Evolutionary conservation across 2,888 invertebrate genomes (phyloP), one percentile per base, ranked within the genome.

Genomic region (Campoplex capitator): DNA sequence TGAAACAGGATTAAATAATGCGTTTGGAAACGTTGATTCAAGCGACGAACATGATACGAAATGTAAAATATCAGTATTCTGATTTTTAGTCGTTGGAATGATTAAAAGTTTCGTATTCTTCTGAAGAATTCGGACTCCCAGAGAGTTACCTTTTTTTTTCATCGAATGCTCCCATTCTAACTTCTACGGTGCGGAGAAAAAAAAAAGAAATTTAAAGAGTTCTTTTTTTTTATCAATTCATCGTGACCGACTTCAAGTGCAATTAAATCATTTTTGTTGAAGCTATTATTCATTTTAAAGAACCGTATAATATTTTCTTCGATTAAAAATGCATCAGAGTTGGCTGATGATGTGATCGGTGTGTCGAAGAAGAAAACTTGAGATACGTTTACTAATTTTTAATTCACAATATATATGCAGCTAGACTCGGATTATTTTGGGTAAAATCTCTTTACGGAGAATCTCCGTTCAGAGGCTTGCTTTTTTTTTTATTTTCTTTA

Each of bases 361-460:
- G 18, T 38, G 45, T 32, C 45, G 23, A 75, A 45, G 32, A 9
- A 45, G 45, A 62, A 75, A 42, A 16, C 18, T 58, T 18, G 28
- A 45, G 38, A n/a, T 48, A 28, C 16, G 16, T 58, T 23, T 8
- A 18, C 28, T 45, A n/a, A 56, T 73, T 73, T 73, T 38, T 73
- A 35, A 56, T 73, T 73, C n/a, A 2, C 42, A 75, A 75, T 58
- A 28, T 75, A 42, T 62, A 62, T 45, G 42, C 45, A 42, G 38
- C 58, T n/a, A 28, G 32, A 54, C n/a, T 13, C 4, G 13, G 42
- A 56, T 74, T 32, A 71, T 71, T 51, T 32, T 1, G 18, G 32
- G 45, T 70, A n/a, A 35, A 45, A 58, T 79, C n/a, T 56, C 18
- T 42, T 9, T 32, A n/a, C 28, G 8, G 13, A n/a, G 45, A 7